Conservation (phyloP, 2,113 vertebrate species). For the Ancistrus triradiatus region DNA sequence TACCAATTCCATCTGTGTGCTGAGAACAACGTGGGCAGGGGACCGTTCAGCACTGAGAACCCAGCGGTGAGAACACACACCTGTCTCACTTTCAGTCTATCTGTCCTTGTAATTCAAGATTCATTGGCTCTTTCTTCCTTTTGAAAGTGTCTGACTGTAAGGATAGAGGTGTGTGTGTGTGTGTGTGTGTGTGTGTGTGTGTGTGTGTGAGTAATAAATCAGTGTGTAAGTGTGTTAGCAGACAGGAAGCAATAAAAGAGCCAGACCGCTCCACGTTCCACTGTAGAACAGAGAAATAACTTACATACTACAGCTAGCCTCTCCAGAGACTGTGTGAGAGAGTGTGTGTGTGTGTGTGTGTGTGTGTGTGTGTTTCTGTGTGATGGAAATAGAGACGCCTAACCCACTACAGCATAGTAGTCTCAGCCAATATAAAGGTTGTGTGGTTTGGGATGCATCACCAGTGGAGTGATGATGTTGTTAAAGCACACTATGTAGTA, state of each 20-base stretch:
- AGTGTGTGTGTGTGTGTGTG: constrained; percentile 2
- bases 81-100: background rate
- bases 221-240: constrained; percentile 22
- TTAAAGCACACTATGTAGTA: too few species aligned
- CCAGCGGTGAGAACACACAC: constrained; percentile 74
- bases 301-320: constrained; percentile 24
- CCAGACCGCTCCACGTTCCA: background rate
- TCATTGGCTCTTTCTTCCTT: too few species aligned
- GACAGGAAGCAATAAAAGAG: background rate
- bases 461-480: too few species aligned
- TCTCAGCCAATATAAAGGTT: too few species aligned
- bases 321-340: background rate
- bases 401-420: too few species aligned
- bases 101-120: too few species aligned
- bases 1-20: constrained; percentile 97
- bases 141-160: background rate
- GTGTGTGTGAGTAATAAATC: constrained; percentile 24
- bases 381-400: too few species aligned
- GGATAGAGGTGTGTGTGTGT: constrained; percentile 19
- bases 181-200: constrained; percentile 23
- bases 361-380: background rate
- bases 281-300: constrained; percentile 26
- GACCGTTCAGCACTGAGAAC: constrained; percentile 97
- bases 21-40: constrained; percentile 90
- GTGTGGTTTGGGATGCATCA: too few species aligned